Evolutionary conservation across 2,888 invertebrate genomes (phyloP).

Genomic region (Scaptomyza polygonia): DNA sequence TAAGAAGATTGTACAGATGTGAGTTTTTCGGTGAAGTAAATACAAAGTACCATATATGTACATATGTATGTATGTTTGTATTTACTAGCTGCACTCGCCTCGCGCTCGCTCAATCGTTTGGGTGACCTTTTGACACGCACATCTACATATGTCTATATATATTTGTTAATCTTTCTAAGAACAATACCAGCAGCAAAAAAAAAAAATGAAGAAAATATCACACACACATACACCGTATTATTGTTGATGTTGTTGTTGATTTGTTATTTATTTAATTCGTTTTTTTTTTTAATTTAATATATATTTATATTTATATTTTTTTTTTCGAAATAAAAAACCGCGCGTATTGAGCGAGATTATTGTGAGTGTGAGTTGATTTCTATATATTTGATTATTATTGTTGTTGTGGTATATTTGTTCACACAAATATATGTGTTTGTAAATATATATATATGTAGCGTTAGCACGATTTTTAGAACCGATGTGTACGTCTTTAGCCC

Average conservation of each 20-base stretch:
- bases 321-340: constrained; percentile 29
- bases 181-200: constrained; percentile 26
- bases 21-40: constrained; percentile 16
- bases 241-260: constrained; percentile 22
- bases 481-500: constrained; percentile 83
- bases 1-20: constrained; percentile 44
- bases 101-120: constrained; percentile 47
- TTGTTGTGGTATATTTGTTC: constrained; percentile 10
- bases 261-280: constrained; percentile 15
- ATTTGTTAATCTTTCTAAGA: constrained; percentile 63
- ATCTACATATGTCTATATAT: constrained; percentile 19
- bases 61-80: constrained; percentile 3
- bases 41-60: not conserved
- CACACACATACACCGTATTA: constrained; percentile 25
- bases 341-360: constrained; percentile 47
- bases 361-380: constrained; percentile 35
- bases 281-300: constrained; percentile 10
- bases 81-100: constrained; percentile 43
- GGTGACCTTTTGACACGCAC: constrained; percentile 69
- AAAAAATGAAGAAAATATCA: constrained; percentile 8
- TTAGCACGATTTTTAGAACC: constrained; percentile 49
- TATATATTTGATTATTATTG: constrained; percentile 29
- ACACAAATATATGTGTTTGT: not conserved
- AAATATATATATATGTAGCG: constrained; percentile 23
- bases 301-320: not conserved